Percentiles rank a stretch among this genome's conserved stretches.
Conservation (phyloP, 2,113 vertebrate species). For the Strix uralensis region DNA sequence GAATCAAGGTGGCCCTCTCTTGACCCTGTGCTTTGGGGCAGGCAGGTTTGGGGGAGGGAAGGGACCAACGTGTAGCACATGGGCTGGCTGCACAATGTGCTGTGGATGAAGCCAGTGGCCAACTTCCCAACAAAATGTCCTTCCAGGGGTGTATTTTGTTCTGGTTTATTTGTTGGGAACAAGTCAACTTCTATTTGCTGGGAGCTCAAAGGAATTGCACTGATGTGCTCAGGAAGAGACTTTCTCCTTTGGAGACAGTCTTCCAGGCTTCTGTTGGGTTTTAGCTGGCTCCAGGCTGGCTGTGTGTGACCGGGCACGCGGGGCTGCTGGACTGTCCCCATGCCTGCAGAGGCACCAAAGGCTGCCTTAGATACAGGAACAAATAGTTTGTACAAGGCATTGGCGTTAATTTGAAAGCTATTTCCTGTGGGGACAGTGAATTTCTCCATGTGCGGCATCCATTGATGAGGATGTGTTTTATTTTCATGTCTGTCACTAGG, state of each 20-base stretch:
- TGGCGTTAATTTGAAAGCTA: background rate
- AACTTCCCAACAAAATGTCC: background rate
- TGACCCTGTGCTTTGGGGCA: background rate
- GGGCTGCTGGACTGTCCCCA: background rate
- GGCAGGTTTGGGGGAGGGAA: background rate
- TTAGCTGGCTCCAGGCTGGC: background rate
- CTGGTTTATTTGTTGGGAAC: background rate
- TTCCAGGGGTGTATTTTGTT: background rate
- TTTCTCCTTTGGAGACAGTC: background rate
- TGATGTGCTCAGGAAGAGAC: background rate
- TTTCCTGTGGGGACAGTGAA: background rate
- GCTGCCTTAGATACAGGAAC: background rate
- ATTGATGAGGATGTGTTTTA: background rate
- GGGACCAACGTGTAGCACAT: rapidly evolving
- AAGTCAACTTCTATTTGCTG: background rate
- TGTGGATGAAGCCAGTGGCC: background rate
- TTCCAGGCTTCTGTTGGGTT: background rate
- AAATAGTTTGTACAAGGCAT: background rate
- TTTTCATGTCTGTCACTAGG: background rate
- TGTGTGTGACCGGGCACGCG: background rate
- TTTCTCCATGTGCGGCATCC: background rate
- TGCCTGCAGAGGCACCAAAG: background rate
- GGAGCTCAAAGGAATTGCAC: background rate
- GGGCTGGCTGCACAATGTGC: background rate
- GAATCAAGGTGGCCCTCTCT: background rate